Evolutionary conservation across 2,113 vertebrate species (phyloP).

Genomic region (Panthera uncia): DNA sequence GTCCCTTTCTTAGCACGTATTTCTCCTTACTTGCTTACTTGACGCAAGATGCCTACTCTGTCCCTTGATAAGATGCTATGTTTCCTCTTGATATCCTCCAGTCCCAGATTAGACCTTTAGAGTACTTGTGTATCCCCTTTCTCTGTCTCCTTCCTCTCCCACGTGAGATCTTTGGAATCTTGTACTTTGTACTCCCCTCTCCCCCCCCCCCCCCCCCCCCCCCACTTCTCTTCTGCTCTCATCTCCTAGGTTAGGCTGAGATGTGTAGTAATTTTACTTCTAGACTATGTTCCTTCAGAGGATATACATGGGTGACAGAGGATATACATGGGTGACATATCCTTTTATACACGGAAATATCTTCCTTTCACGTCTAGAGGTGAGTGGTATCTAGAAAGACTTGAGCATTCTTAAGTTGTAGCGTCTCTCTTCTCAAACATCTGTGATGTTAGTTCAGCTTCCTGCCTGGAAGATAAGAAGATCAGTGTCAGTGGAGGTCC

Average conservation of each 20-base stretch:
- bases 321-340: neutral
- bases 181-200: neutral
- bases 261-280: neutral
- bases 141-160: neutral
- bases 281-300: neutral
- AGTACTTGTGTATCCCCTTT: neutral
- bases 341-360: neutral
- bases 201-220: neutral
- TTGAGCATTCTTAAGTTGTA: neutral
- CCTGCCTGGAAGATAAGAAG: neutral
- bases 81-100: neutral
- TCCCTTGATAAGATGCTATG: neutral
- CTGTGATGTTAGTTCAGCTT: neutral
- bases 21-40: neutral
- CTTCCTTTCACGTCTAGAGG: neutral
- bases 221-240: neutral
- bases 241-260: neutral
- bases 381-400: neutral
- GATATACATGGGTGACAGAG: neutral
- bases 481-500: neutral
- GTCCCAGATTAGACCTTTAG: neutral
- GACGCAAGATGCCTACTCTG: neutral
- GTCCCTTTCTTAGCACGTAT: neutral
- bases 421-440: neutral
- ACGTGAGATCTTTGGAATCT: neutral